Evolutionary conservation across 2,888 invertebrate genomes (phyloP), one percentile per base, ranked within the genome.

Genomic region (Alsophila aescularia): DNA sequence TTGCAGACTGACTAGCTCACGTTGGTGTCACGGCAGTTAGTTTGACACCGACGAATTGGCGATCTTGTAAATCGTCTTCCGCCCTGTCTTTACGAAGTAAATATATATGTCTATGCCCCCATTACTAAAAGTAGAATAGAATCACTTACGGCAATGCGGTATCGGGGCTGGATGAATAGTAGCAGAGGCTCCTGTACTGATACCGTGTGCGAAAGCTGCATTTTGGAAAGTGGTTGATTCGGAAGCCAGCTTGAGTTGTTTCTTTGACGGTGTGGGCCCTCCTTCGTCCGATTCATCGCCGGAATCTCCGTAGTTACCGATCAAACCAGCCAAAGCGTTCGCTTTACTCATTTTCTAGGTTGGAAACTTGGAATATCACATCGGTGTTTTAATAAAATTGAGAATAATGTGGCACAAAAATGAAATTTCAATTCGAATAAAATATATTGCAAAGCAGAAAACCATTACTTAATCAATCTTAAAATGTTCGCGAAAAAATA

Each of bases 231-330:
- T 43, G 31, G 47, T 42, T 8, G 51, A 45, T 10, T 45, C 54
- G 14, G 51, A 51, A 10, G 43, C 29, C 10, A 13, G 14, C 40
- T 24, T n/a, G 16, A 34, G 44, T n/a, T 39, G 9, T 7, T 43
- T 52, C 29, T 35, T 52, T 1, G 15, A 31, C 7, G 40, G 31
- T 7, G 32, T 21, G n/a, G 43, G 50, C 12, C 40, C 27, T 8
- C 69, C 75, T 56, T 79, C 73, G 24, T 90, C 90, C 0, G 84
- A 81, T 36, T 90, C 90, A 1, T 88, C 88, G 15, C 85, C 90
- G 0, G 90, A 89, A 71, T 90, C 90, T 6, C 85, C 89, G 58
- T 91, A 91, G 62, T 75, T 83, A 8, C 81, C 86, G 12, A 90
- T 72, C 48, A 90, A 72, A 18, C 88, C 83, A 47, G 78, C 80